Base-by-base conservation (phyloP, 2,888 invertebrate genomes). In the Agrotis ipsilon region DNA sequence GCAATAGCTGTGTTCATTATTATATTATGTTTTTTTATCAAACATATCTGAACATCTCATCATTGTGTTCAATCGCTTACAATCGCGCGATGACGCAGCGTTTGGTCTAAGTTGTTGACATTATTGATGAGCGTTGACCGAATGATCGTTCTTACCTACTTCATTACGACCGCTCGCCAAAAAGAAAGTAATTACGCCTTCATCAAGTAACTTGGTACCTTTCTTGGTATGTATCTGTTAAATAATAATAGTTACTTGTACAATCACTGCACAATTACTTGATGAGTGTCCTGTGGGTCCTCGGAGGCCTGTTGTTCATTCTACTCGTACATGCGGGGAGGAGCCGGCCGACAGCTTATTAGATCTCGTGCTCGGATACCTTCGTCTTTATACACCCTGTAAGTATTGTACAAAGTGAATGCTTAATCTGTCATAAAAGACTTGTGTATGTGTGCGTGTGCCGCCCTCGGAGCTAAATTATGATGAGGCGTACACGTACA, bases 121-220 rank as follows among this genome's bases (percentile, higher is more conserved):
- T 80, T 75, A 81, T 81, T 76, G 81, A 86, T 76, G 84, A 73
- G 54, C 73, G 81, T 86, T 76, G 84, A 73, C 52, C 73, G 54
- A 78, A 63, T 72, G 78, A 74, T 78, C 73, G 76, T 73, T n/a
- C n/a, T n/a, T 72, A 72, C 32, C 32, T 1, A 9, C 69, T 83
- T 75, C 66, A 76, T 70, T 77, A 72, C 60, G 32, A 46, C 18
- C 19, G 43, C 55, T 21, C 55, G 68, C 52, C 68, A 61, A 78
- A 69, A 66, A 75, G 74, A 83, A 83, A 78, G 67, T 66, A 64
- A 18, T 59, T 58, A 21, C 13, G 9, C 4, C 27, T 27, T 27
- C 27, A 27, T 24, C 24, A 24, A 24, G 24, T 62, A 21, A 19
- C 52, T n/a, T 11, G 27, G n/a, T 43, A 48, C 3, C 1, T 27